These are phyloP conservation scores for Eurystomus glaucurus DNA, from an alignment of 2,797 vertebrate species.

Conservation along the genomic window DNA sequence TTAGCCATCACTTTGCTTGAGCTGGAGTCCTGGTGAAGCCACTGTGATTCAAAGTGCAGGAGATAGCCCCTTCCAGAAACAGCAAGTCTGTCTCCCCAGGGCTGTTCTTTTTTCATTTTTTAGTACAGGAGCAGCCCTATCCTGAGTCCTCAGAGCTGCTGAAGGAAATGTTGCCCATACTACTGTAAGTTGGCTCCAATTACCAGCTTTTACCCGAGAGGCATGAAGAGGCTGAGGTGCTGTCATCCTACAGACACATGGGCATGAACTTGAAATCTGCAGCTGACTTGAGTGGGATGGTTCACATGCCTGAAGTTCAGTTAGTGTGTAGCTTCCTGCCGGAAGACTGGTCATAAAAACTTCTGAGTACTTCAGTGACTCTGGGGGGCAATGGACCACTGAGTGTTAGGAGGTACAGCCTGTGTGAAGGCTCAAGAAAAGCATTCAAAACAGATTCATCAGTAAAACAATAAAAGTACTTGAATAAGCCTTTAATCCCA, in stretches of 20 bases:
- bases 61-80: not conserved
- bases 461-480: not conserved
- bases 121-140: not conserved
- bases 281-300: not conserved
- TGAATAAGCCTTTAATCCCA: not conserved
- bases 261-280: not conserved
- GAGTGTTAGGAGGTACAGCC: rapidly evolving
- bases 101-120: not conserved
- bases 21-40: not conserved
- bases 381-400: not conserved
- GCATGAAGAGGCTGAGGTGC: not conserved
- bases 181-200: not conserved
- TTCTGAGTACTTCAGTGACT: slow-evolving; percentile 19
- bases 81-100: not conserved
- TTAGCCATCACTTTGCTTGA: not conserved
- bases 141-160: not conserved
- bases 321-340: not conserved
- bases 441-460: not conserved
- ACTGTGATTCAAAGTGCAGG: not conserved
- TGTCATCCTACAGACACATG: not conserved
- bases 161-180: not conserved
- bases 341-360: not conserved
- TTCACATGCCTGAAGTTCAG: slow-evolving; percentile 6
- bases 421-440: not conserved
- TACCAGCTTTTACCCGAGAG: not conserved